Evolutionary conservation across 2,113 vertebrate species (phyloP), one percentile per base, ranked within the genome.

Genomic region (Rhipidura dahli): DNA sequence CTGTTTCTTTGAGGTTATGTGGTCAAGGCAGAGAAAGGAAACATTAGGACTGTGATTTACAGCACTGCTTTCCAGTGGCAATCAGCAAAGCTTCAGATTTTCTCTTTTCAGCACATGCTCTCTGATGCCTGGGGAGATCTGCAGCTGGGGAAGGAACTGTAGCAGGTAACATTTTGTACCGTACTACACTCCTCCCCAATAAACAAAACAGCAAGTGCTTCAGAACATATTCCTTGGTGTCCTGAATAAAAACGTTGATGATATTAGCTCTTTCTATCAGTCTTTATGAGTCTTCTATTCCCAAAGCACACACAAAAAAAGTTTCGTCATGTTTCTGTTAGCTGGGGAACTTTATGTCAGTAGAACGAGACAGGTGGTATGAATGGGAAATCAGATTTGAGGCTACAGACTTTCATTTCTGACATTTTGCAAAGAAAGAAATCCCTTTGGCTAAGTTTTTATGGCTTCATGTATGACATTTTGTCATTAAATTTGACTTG

Each of bases 401-500:
- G 39, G 51, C 64, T 86, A 54, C n/a, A 90, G 49, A 75, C 60
- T 79, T 90, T 90, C 37, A 53, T 81, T 95, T 89, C 68, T 97
- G 94, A 96, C 88, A 96, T 96, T 95, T 95, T 90, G 22, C 47
- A 64, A 75, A 11, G 68, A 90, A 88, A 90, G 59, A 61, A 53
- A 40, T 86, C 85, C 95, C 83, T 81, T 88, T 92, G 85, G 93
- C 94, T 94, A 95, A 78, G 56, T 84, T 95, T 92, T 94, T 81
- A 90, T 3, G 2, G 47, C 64, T 93, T 95, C 76, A 75, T 77
- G 60, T 94, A 66, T 94, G 96, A 96, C 92, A 94, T 92, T 96
- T 95, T 94, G 85, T 94, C 92, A 93, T 93, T 90, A 93, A 89
- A 64, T 92, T 92, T 96, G 83, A 92, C 80, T 93, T 56, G 26